phyloP scores from a whole-genome alignment of 2,797 vertebrate genomes.

The Typhlichthys subterraneus region DNA sequence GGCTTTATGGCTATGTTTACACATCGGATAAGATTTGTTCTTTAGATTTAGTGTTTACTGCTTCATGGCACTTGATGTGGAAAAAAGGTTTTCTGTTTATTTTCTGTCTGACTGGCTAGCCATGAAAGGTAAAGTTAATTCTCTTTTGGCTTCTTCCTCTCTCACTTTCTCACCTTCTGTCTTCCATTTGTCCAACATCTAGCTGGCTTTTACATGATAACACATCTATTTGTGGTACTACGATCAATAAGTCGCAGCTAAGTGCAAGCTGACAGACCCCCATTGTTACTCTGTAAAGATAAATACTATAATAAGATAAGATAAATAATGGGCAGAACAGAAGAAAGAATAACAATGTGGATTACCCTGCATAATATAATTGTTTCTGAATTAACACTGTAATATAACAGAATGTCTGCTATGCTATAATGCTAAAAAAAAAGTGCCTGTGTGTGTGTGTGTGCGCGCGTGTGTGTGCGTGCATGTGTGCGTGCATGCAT shows the following conservation, averaged over 20 bases:
- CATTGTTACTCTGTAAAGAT: background rate
- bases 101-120: conserved; percentile 3
- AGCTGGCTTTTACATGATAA: conserved; percentile 21
- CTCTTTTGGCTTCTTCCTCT: conserved; percentile 7
- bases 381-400: too few species aligned
- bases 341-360: background rate
- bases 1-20: conserved; percentile 11
- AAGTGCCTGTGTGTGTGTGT: background rate
- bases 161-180: background rate
- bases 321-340: background rate
- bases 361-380: background rate
- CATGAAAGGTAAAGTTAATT: background rate
- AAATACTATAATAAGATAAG: background rate
- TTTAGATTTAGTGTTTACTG: background rate
- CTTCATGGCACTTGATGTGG: background rate
- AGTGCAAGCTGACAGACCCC: conserved; percentile 27
- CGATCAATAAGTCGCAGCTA: conserved; percentile 32
- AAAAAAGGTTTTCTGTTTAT: conserved; percentile 1
- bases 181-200: conserved; percentile 31
- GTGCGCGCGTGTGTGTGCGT: background rate
- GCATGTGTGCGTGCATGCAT: background rate
- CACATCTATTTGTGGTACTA: conserved; percentile 23
- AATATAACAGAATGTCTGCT: background rate
- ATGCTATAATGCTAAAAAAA: conserved; percentile 16
- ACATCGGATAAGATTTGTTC: background rate